Conservation (phyloP, 2,797 vertebrate species). For the Trichosurus vulpecula region DNA sequence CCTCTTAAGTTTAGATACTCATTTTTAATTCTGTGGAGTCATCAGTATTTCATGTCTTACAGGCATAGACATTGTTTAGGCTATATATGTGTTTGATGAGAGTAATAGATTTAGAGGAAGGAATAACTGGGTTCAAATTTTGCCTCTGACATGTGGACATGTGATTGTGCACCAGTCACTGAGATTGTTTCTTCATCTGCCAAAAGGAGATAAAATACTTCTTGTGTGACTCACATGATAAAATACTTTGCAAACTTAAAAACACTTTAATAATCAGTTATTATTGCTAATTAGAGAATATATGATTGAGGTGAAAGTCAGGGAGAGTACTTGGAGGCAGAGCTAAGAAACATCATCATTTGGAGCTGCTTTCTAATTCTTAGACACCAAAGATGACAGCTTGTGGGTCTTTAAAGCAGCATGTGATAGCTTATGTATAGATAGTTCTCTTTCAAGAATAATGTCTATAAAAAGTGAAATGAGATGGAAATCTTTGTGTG, state of each 20-base stretch:
- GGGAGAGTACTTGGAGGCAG: not conserved
- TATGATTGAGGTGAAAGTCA: not conserved
- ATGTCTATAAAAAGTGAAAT: slow-evolving; percentile 42
- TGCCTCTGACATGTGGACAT: not conserved
- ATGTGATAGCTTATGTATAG: not conserved
- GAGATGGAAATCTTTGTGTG: slow-evolving; percentile 20
- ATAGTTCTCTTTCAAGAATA: slow-evolving; percentile 8
- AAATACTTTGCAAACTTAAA: not conserved
- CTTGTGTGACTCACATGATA: not conserved
- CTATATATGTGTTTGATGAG: not conserved
- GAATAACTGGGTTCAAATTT: not conserved
- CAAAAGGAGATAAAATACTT: not conserved
- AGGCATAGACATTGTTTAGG: not conserved
- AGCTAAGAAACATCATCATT: not conserved
- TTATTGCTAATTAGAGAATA: not conserved
- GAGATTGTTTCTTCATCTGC: not conserved
- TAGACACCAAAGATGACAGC: not conserved
- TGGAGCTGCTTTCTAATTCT: not conserved
- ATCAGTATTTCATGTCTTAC: not conserved
- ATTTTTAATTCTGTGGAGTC: not conserved
- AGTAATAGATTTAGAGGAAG: not conserved
- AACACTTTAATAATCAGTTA: not conserved
- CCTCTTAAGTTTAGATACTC: not conserved
- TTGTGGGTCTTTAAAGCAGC: not conserved
- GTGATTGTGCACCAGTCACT: not conserved